These are phyloP conservation scores for Ectropis crepuscularia DNA, from an alignment of 2,888 invertebrate genomes.

Conservation along the genomic window DNA sequence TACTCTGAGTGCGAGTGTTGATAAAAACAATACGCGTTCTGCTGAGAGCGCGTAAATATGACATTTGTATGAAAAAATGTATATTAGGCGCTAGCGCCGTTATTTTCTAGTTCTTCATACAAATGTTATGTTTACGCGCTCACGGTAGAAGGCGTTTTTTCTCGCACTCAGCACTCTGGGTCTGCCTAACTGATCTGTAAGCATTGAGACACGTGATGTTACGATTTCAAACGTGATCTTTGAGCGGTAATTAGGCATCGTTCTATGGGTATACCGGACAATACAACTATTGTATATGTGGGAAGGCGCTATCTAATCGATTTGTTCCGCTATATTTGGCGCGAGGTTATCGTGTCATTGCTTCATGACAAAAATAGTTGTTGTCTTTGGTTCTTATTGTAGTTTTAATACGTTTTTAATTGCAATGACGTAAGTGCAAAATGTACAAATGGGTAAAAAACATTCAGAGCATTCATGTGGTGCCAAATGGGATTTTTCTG, in stretches of 20 bases:
- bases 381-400: background rate
- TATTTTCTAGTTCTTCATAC: no score
- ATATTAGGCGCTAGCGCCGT: no score
- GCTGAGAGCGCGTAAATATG: no score
- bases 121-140: background rate
- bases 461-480: no score
- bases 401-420: background rate
- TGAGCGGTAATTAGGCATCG: constrained; percentile 14
- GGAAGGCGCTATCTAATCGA: constrained; percentile 43
- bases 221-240: constrained; percentile 11
- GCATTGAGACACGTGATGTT: constrained; percentile 4
- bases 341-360: constrained; percentile 37
- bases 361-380: constrained; percentile 29
- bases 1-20: no score
- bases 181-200: background rate
- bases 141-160: background rate
- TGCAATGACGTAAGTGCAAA: background rate
- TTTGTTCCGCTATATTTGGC: constrained; percentile 39
- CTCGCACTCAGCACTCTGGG: background rate
- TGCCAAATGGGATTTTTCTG: no score
- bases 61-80: no score
- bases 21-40: no score
- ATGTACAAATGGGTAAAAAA: background rate
- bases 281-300: constrained; percentile 16
- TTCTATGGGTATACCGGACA: constrained; percentile 7